Percentiles rank a stretch among this genome's conserved stretches.
Conservation (phyloP, 1,140 invertebrate species). For the Wiebesia pumilae region DNA sequence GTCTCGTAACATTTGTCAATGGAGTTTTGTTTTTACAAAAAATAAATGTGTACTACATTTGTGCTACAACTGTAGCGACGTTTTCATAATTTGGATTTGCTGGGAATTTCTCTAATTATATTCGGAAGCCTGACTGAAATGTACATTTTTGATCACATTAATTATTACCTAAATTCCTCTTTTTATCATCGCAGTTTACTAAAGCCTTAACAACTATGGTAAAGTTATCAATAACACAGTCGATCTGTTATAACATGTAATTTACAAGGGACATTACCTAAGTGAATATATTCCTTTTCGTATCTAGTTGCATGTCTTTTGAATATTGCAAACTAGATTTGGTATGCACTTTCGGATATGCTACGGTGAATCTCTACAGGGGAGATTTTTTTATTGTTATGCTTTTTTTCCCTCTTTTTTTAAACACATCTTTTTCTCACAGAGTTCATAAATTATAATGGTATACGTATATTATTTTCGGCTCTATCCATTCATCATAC, state of each 20-base stretch:
- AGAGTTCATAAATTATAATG: background rate
- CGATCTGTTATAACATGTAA: constrained; percentile 61
- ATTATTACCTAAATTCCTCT: constrained; percentile 54
- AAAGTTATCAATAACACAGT: constrained; percentile 61
- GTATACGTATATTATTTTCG: constrained; percentile 13
- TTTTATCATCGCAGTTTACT: constrained; percentile 46
- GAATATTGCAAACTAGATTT: constrained; percentile 62
- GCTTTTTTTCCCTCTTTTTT: constrained; percentile 40
- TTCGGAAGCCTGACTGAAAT: constrained; percentile 59
- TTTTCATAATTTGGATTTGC: constrained; percentile 31
- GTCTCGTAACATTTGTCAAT: constrained; percentile 23
- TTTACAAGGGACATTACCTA: constrained; percentile 61
- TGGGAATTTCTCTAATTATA: constrained; percentile 39
- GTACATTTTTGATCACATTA: constrained; percentile 60
- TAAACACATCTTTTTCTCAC: constrained; percentile 42
- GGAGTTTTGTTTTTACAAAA: constrained; percentile 26
- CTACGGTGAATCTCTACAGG: constrained; percentile 64
- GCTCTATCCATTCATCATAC: constrained; percentile 16
- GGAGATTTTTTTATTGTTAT: constrained; percentile 59
- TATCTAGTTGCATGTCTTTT: constrained; percentile 51
- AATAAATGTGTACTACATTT: constrained; percentile 36
- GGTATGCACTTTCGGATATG: constrained; percentile 66
- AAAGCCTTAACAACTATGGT: constrained; percentile 34
- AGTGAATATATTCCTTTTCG: constrained; percentile 56
- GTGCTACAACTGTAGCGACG: background rate